A percentile compares a stretch with the other conserved stretches of the same genome.
These are phyloP conservation scores for Arbacia lixula DNA, from an alignment of 53 echinoderm and acorn worm species.

Conservation along the genomic window DNA sequence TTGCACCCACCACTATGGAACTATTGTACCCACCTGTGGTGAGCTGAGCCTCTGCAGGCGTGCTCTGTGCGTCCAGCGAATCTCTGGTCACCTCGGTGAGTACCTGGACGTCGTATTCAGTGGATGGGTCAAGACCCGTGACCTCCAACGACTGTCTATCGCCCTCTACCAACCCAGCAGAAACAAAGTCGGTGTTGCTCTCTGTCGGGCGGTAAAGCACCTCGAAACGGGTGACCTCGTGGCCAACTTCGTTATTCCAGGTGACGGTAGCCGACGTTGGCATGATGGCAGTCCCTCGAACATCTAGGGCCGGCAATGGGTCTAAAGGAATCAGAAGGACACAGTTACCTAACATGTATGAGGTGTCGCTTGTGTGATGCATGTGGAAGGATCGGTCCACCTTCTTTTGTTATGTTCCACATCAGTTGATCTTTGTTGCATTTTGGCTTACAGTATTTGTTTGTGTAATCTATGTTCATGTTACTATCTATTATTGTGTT, in stretches of 20 bases:
- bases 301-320: not conserved
- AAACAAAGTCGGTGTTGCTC: not conserved
- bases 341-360: not conserved
- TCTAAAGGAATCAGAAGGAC: not conserved
- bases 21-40: conserved; percentile 8
- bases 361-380: not conserved
- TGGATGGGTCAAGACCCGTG: conserved; percentile 21
- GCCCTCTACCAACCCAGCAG: conserved; percentile 13
- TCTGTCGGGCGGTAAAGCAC: not conserved
- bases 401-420: no score
- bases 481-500: no score
- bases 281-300: not conserved
- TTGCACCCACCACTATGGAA: no score
- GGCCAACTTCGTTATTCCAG: conserved; percentile 3
- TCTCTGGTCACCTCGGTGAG: not conserved
- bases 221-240: not conserved
- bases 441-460: no score
- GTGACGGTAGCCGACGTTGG: conserved; percentile 27
- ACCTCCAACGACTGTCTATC: not conserved
- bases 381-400: no score
- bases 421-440: no score
- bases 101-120: conserved; percentile 9
- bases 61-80: not conserved
- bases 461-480: no score
- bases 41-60: not conserved